A percentile compares a stretch with the other conserved stretches of the same genome.
These are phyloP conservation scores for Vanessa atalanta DNA, from an alignment of 1,140 invertebrate genomes.

Conservation along the genomic window DNA sequence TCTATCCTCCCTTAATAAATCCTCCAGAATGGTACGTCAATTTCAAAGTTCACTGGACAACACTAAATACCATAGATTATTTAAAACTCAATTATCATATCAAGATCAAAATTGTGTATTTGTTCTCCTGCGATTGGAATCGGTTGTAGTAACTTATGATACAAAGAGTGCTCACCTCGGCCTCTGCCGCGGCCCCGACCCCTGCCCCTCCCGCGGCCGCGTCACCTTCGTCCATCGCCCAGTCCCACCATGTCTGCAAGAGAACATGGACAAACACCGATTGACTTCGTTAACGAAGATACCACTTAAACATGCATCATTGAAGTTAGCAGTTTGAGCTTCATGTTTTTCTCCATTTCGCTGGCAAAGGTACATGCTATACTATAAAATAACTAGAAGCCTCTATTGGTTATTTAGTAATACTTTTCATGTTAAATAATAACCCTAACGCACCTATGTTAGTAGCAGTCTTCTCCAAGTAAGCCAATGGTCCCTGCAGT, in stretches of 20 bases:
- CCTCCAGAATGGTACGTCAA: not conserved
- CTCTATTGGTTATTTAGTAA: not conserved
- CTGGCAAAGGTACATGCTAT: not conserved
- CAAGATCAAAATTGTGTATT: no score
- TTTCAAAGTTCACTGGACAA: not conserved
- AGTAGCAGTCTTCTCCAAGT: slow-evolving; percentile 90
- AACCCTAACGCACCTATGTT: slow-evolving; percentile 84
- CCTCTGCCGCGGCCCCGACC: slow-evolving; percentile 85
- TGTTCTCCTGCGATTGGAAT: no score
- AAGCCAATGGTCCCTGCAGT: slow-evolving; percentile 87
- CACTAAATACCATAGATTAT: no score
- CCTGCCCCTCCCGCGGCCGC: slow-evolving; percentile 86
- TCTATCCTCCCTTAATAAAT: not conserved
- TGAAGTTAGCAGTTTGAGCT: no score
- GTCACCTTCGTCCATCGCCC: slow-evolving; percentile 86
- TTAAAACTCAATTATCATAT: no score
- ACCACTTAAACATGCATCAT: no score
- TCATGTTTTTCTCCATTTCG: not conserved
- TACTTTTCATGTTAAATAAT: no score
- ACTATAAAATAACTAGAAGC: not conserved
- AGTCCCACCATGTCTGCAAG: slow-evolving; percentile 81
- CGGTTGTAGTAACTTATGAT: not conserved
- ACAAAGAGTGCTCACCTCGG: slow-evolving; percentile 69
- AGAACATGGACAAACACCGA: not conserved
- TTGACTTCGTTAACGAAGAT: not conserved